Conservation (phyloP, 2,888 invertebrate genomes). For the Sylvicola fuscatus region DNA sequence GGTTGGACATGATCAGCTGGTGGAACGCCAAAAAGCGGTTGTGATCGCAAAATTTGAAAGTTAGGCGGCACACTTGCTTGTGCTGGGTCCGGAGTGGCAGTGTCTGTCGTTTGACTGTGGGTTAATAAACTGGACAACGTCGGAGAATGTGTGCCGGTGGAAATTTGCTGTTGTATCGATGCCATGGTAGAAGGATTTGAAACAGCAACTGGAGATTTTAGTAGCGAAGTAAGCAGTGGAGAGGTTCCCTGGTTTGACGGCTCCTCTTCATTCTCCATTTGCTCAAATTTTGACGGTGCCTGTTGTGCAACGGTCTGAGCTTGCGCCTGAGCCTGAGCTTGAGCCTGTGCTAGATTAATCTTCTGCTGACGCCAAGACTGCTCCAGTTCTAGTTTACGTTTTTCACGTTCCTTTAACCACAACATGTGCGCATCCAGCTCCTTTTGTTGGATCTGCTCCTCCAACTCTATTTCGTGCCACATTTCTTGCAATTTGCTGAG, state of each 20-base stretch:
- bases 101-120: neutral
- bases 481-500: conserved; percentile 57
- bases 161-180: conserved; percentile 20
- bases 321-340: conserved; percentile 1
- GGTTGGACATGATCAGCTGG: neutral
- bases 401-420: conserved; percentile 36
- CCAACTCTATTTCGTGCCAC: conserved; percentile 43
- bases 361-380: conserved; percentile 32
- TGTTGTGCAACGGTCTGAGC: too few relatives aligned
- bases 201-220: conserved; percentile 45
- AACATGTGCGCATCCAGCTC: too few relatives aligned
- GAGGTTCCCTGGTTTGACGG: conserved; percentile 32
- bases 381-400: conserved; percentile 37
- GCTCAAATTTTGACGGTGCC: conserved; percentile 5
- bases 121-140: conserved; percentile 6
- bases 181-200: conserved; percentile 19
- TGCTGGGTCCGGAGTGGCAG: neutral
- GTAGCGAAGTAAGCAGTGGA: conserved; percentile 60
- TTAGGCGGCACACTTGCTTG: too few relatives aligned
- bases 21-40: neutral
- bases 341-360: conserved; percentile 1
- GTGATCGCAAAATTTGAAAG: too few relatives aligned
- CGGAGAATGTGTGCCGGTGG: conserved; percentile 7
- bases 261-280: conserved; percentile 15
- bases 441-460: conserved; percentile 37